These are phyloP conservation scores for Himalopsyche tibetana DNA, from an alignment of 2,888 invertebrate species.

Conservation along the genomic window DNA sequence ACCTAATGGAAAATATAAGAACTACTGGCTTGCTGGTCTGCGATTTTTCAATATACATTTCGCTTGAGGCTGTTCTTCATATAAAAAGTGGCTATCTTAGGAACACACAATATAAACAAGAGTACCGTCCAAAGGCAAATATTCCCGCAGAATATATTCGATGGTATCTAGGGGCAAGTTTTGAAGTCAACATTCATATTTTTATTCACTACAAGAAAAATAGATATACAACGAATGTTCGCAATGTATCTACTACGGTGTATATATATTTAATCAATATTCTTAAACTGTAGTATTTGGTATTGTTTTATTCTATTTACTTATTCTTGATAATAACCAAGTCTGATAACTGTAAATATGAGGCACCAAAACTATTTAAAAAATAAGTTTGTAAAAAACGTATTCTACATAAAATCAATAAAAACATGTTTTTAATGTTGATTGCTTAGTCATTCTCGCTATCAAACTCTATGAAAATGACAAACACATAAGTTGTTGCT, in stretches of 20 bases:
- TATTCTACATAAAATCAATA: too few relatives aligned
- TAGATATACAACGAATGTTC: not conserved
- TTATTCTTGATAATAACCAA: too few relatives aligned
- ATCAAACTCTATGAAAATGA: too few relatives aligned
- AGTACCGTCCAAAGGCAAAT: slow-evolving; percentile 52
- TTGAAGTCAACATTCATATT: slow-evolving; percentile 58
- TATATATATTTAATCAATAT: too few relatives aligned
- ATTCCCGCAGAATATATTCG: slow-evolving; percentile 57
- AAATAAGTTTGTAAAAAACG: too few relatives aligned
- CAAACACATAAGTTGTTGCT: too few relatives aligned
- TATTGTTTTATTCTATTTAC: too few relatives aligned
- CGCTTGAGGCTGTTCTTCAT: slow-evolving; percentile 46
- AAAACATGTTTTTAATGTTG: too few relatives aligned
- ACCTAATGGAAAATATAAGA: slow-evolving; percentile 36
- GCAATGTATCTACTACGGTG: not conserved
- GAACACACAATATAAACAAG: slow-evolving; percentile 57
- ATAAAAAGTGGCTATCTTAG: slow-evolving; percentile 61
- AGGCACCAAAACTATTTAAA: too few relatives aligned
- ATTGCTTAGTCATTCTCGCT: too few relatives aligned
- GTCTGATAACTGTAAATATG: too few relatives aligned
- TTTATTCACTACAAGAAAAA: not conserved
- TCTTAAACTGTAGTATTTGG: too few relatives aligned
- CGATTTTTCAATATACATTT: slow-evolving; percentile 58
- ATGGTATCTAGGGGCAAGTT: slow-evolving; percentile 55
- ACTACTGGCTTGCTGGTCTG: slow-evolving; percentile 43